Conservation (phyloP, 1,140 invertebrate genomes). For the Armadillidium nasatum region DNA sequence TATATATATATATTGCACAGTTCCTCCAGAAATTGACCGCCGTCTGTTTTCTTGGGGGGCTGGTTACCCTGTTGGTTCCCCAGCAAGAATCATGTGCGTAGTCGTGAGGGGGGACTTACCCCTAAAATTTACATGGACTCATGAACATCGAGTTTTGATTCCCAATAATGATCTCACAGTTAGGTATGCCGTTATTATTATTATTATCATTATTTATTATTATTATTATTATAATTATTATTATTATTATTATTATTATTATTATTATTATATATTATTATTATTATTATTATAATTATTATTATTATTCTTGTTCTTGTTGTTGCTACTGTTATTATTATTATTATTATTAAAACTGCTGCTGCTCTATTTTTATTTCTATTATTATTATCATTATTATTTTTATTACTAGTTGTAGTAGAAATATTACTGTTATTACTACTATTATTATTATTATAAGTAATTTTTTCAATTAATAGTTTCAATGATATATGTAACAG, state of each 20-base stretch:
- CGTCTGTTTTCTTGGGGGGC: conserved; percentile 35
- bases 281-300: too few species aligned
- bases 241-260: conserved; percentile 26
- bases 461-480: too few species aligned
- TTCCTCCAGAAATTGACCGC: conserved; percentile 32
- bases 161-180: conserved; percentile 48
- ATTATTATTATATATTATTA: conserved; percentile 10
- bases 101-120: conserved; percentile 65
- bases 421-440: too few species aligned
- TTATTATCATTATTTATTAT: neutral
- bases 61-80: conserved; percentile 34
- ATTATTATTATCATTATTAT: too few species aligned
- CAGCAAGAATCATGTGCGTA: conserved; percentile 45
- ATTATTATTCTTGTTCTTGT: too few species aligned
- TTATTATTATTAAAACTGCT: too few species aligned
- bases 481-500: too few species aligned
- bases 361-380: too few species aligned
- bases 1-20: conserved; percentile 19
- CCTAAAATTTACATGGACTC: conserved; percentile 69
- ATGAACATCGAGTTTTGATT: conserved; percentile 61
- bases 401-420: too few species aligned
- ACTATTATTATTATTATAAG: too few species aligned
- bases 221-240: neutral
- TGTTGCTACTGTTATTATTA: too few species aligned
- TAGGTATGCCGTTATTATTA: conserved; percentile 44